A percentile compares a stretch with the other conserved stretches of the same genome.
Conservation (phyloP, 2,888 invertebrate genomes). For the Ormyrus rosae region DNA sequence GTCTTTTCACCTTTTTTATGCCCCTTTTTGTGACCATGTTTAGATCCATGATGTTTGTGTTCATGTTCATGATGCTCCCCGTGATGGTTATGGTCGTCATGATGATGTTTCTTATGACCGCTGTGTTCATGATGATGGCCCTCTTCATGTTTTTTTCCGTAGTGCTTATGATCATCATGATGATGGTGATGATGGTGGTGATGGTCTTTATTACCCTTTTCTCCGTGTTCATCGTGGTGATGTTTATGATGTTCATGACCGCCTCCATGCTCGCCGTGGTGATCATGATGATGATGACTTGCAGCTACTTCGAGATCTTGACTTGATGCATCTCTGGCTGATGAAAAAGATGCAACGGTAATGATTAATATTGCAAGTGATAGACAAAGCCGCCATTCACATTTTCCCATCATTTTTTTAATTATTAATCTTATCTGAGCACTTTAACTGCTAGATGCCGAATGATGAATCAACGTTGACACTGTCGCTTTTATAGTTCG, state of each 20-base stretch:
- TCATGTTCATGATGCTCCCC: conserved; percentile 87
- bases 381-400: conserved; percentile 49
- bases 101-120: conserved; percentile 88
- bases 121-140: conserved; percentile 87
- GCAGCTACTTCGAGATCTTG: conserved; percentile 66
- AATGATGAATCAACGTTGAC: conserved; percentile 66
- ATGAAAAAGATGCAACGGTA: conserved; percentile 62
- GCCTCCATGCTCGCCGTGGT: conserved; percentile 72
- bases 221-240: conserved; percentile 77
- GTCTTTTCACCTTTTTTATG: conserved; percentile 90
- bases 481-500: conserved; percentile 71
- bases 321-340: conserved; percentile 62
- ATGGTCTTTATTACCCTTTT: conserved; percentile 78
- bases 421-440: conserved; percentile 59
- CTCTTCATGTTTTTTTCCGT: conserved; percentile 87
- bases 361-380: conserved; percentile 63
- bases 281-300: conserved; percentile 63
- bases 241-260: conserved; percentile 74
- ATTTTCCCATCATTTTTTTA: conserved; percentile 59
- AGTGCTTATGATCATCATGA: conserved; percentile 86
- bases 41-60: conserved; percentile 87
- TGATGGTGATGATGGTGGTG: conserved; percentile 69
- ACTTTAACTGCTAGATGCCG: conserved; percentile 59
- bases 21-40: conserved; percentile 88
- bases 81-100: conserved; percentile 86